Conservation (phyloP, 1,140 invertebrate genomes). For the Pachyrhynchus sulphureomaculatus region DNA sequence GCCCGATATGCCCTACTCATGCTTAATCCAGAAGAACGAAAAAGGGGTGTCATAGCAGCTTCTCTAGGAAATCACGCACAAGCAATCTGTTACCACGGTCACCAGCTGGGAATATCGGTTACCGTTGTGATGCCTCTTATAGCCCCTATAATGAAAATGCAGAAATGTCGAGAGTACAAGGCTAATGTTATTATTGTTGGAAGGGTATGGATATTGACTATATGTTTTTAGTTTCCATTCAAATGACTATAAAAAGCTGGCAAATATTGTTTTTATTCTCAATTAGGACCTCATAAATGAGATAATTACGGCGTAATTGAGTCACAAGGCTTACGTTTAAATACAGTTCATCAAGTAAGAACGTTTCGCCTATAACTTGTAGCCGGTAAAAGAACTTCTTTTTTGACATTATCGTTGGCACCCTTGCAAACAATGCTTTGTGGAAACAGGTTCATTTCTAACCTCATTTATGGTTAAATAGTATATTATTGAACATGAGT, state of each 20-base stretch:
- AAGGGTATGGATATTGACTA: slow-evolving; percentile 36
- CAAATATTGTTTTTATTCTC: not conserved
- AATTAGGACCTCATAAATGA: no score
- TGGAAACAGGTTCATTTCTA: no score
- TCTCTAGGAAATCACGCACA: slow-evolving; percentile 91
- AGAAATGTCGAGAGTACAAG: slow-evolving; percentile 79
- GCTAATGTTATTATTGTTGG: slow-evolving; percentile 85
- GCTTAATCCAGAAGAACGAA: slow-evolving; percentile 70
- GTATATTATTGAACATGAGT: no score
- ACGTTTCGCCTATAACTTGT: no score
- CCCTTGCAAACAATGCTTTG: no score
- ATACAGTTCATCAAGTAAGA: no score
- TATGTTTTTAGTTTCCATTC: not conserved
- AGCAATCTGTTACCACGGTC: slow-evolving; percentile 85
- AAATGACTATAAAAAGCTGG: not conserved
- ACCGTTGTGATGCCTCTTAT: slow-evolving; percentile 93
- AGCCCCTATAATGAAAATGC: slow-evolving; percentile 92
- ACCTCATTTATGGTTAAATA: no score
- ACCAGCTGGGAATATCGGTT: slow-evolving; percentile 75
- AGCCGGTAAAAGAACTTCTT: no score
- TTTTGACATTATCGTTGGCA: no score
- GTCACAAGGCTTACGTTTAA: no score
- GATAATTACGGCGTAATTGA: no score
- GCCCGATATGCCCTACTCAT: slow-evolving; percentile 81
- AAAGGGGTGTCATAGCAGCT: slow-evolving; percentile 84